A percentile compares a stretch with the other conserved stretches of the same genome.
Conservation (phyloP, 2,888 invertebrate species). For the Drosophila meridionalis region DNA sequence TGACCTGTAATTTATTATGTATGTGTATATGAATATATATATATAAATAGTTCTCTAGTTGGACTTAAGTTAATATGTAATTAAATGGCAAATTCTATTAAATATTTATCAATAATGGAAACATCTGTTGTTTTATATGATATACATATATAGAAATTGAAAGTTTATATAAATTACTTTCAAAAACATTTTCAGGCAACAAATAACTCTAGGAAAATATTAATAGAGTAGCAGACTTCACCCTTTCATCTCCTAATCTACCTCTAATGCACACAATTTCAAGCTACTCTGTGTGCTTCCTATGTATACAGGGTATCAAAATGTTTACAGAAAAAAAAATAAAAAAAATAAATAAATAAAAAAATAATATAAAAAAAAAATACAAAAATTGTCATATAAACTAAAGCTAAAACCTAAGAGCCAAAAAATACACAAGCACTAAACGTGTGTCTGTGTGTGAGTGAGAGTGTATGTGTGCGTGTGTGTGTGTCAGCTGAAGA, state of each 20-base stretch:
- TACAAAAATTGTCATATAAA: conserved; percentile 60
- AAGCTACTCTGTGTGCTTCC: background rate
- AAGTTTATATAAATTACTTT: too few species aligned
- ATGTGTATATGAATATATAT: background rate
- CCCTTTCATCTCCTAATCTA: background rate
- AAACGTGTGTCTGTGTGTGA: background rate
- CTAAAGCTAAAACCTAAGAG: conserved; percentile 44
- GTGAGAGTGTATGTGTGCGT: conserved; percentile 15
- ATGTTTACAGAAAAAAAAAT: conserved; percentile 27
- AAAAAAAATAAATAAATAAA: too few species aligned
- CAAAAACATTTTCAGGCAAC: too few species aligned
- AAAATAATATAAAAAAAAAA: conserved; percentile 11
- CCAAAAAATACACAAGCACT: conserved; percentile 22
- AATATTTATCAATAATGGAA: background rate
- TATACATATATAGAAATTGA: too few species aligned
- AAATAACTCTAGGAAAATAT: too few species aligned
- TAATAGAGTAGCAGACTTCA: background rate
- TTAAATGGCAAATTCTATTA: background rate
- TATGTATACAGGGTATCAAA: conserved; percentile 23
- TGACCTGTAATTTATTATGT: background rate
- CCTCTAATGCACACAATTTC: too few species aligned
- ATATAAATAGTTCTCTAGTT: too few species aligned
- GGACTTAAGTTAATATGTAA: background rate
- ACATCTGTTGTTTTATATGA: too few species aligned
- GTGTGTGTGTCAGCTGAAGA: conserved; percentile 25